Percentiles rank a stretch among this genome's conserved stretches.
Conservation (phyloP, 2,888 invertebrate genomes). For the Synergus gifuensis region DNA sequence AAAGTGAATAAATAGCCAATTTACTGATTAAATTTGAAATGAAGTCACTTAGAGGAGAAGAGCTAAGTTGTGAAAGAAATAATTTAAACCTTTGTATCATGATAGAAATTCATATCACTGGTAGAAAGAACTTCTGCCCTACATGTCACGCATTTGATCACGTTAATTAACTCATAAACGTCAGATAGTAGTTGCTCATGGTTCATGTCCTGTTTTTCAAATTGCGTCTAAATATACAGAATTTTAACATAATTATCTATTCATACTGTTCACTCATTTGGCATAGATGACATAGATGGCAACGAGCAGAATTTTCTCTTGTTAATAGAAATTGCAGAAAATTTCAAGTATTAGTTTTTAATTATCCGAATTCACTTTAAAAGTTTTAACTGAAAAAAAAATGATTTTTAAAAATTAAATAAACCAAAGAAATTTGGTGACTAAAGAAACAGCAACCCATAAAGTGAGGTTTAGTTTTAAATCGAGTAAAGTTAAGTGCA, state of each 20-base stretch:
- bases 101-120: no score
- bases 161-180: constrained; percentile 69
- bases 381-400: no score
- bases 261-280: no score
- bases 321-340: background rate
- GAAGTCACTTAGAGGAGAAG: no score
- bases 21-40: no score
- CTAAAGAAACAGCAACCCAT: background rate
- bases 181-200: constrained; percentile 49
- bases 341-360: background rate
- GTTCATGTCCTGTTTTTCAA: constrained; percentile 46
- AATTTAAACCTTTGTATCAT: no score
- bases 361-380: background rate
- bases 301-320: no score
- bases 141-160: constrained; percentile 67
- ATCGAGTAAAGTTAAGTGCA: background rate
- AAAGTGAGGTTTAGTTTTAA: background rate
- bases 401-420: no score
- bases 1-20: background rate
- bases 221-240: background rate
- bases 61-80: no score
- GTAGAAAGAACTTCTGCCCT: constrained; percentile 55
- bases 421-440: no score
- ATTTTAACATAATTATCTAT: background rate
- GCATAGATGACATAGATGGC: no score